phyloP scores from a whole-genome alignment of 2,888 invertebrate species.

The Rhodophaea formosa region DNA sequence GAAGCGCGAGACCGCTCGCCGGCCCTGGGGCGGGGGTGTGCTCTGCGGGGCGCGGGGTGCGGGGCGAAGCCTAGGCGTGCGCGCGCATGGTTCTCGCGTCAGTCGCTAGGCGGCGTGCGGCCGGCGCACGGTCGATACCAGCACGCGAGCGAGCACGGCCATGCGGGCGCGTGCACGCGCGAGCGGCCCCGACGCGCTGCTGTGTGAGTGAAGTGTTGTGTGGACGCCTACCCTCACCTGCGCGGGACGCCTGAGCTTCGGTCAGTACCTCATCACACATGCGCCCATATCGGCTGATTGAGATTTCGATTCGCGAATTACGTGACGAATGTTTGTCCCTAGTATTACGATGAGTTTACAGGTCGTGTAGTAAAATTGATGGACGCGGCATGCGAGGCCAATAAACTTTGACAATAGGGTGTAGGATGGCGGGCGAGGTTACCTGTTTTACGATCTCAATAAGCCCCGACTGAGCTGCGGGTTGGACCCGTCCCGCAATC shows the following conservation, averaged over 20 bases:
- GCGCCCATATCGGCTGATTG: neutral
- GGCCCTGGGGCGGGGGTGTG: constrained; percentile 26
- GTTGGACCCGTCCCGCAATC: constrained; percentile 1
- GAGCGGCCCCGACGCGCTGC: constrained; percentile 54
- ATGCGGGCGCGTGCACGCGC: constrained; percentile 68
- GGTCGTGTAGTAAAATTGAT: constrained; percentile 23
- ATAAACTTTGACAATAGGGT: constrained; percentile 20
- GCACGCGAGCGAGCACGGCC: constrained; percentile 60
- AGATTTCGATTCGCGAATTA: constrained; percentile 1
- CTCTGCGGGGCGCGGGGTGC: constrained; percentile 32
- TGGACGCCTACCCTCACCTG: constrained; percentile 37
- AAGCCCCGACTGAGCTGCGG: constrained; percentile 4
- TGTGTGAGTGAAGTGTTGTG: constrained; percentile 56
- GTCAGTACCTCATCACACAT: constrained; percentile 41
- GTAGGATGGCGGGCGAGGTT: constrained; percentile 14
- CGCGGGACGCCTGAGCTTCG: constrained; percentile 48
- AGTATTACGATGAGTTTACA: neutral
- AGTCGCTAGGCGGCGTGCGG: constrained; percentile 71
- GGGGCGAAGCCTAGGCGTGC: constrained; percentile 55
- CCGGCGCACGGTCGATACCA: constrained; percentile 77
- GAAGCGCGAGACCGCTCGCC: constrained; percentile 18
- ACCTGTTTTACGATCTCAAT: constrained; percentile 19
- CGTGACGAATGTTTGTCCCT: neutral
- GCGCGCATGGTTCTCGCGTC: constrained; percentile 71
- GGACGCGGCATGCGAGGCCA: constrained; percentile 19